Evolutionary conservation across 2,797 vertebrate species (phyloP), one percentile per base, ranked within the genome.

Genomic region (Onychomys leucogaster): DNA sequence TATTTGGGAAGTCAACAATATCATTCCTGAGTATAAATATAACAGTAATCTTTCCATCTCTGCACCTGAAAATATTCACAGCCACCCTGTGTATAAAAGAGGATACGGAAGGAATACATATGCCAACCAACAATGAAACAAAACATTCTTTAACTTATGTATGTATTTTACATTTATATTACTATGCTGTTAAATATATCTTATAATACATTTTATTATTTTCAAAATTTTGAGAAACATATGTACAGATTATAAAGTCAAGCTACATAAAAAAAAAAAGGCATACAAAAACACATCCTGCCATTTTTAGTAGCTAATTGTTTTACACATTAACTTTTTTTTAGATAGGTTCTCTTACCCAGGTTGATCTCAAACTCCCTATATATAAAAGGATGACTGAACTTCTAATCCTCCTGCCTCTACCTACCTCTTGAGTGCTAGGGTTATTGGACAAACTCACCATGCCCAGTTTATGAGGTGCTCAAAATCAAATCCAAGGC

Each of bases 221-320:
- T 89, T 86, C 43, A 89, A 71, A n/a, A 25, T 69, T 67, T 69
- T 49, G 32, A 84, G 59, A 63, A 84, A 65, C 27, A 9, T 52
- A 67, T 67, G 29, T 25, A 49, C 19, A 85, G 21, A 67, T n/a
- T 85, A 67, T 67, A 57, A 89, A 94, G 34, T 86, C 34, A 94
- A 96, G 90, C 37, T 43, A 93, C 43, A 84, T 65, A n/a, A n/a
- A 91, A 81, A 94, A 85, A 43, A 78, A 85, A 63, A 92, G 73
- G 9, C n/a, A 94, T 16, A 95, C 23, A 96, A 16, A 89, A 55
- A 94, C 92, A 49, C 85, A n/a, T 84, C 32, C 9, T 67, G 83
- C 32, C 43, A 82, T 90, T 17, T 63, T 89, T 86, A 75, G 17
- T 75, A 89, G 46, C 84, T 23, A 59, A 59, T 23, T 86, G 46